A percentile compares a stretch with the other conserved stretches of the same genome.
These are phyloP conservation scores for Elgaria multicarinata DNA, from an alignment of 2,113 vertebrate species.

Conservation along the genomic window DNA sequence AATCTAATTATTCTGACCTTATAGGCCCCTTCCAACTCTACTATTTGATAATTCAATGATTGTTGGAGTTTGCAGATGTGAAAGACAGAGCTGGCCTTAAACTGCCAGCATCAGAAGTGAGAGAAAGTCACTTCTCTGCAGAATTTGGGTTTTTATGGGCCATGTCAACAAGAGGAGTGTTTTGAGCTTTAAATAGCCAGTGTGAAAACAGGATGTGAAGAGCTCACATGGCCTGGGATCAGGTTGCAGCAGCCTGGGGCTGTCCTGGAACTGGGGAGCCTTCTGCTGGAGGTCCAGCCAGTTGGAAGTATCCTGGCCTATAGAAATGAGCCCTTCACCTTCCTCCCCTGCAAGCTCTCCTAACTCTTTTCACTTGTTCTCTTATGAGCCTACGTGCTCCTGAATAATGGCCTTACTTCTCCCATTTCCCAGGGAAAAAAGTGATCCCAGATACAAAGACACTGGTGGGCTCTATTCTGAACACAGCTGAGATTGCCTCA, in stretches of 20 bases:
- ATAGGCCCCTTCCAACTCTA: too few relatives aligned
- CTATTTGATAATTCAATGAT: too few relatives aligned
- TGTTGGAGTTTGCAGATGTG: not conserved
- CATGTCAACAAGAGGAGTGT: not conserved
- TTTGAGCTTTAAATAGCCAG: slow-evolving; percentile 31
- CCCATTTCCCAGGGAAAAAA: not conserved
- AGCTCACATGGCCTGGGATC: slow-evolving; percentile 1
- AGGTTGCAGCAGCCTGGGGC: not conserved
- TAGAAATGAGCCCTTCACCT: not conserved
- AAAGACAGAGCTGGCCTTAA: not conserved
- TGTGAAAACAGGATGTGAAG: slow-evolving; percentile 30
- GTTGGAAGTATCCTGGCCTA: too few relatives aligned
- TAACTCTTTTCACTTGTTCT: not conserved
- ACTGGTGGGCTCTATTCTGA: not conserved
- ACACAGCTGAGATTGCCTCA: not conserved
- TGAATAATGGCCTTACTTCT: not conserved
- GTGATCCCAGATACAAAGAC: not conserved
- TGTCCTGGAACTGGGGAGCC: not conserved
- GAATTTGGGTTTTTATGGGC: not conserved
- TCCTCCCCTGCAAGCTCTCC: not conserved
- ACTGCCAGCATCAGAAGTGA: not conserved
- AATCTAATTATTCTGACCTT: not conserved
- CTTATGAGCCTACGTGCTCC: not conserved
- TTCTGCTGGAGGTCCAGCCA: not conserved
- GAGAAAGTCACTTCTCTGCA: not conserved